Percentiles rank a stretch among this genome's conserved stretches.
Conservation (phyloP, 2,113 vertebrate species). For the Eulacestoma nigropectus region DNA sequence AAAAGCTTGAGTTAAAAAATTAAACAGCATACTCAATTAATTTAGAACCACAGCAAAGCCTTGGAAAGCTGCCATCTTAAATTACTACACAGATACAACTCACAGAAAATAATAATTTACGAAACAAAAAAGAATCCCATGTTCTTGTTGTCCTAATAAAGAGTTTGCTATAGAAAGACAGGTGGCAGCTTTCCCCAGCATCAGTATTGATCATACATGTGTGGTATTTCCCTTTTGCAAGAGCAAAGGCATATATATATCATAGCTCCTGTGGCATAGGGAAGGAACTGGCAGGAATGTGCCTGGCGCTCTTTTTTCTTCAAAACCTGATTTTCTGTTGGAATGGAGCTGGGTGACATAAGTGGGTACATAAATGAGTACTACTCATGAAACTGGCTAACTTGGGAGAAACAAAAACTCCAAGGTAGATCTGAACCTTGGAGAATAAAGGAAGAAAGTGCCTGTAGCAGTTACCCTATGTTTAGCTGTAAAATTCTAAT, state of each 20-base stretch:
- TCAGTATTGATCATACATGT: not conserved
- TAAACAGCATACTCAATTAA: slow-evolving; percentile 29
- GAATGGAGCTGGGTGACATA: not conserved
- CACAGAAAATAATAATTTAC: not conserved
- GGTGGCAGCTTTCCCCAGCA: not conserved
- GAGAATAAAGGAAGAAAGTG: not conserved
- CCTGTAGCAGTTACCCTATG: not conserved
- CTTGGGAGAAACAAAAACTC: not conserved
- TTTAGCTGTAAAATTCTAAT: not conserved
- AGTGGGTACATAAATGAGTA: not conserved
- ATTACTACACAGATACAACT: not conserved
- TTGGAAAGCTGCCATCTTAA: slow-evolving; percentile 19
- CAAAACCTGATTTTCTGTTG: not conserved
- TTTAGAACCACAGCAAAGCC: slow-evolving; percentile 29
- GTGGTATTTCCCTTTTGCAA: not conserved
- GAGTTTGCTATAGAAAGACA: not conserved
- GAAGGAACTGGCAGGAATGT: not conserved
- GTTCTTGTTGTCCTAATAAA: not conserved
- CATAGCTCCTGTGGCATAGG: not conserved
- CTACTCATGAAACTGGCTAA: not conserved
- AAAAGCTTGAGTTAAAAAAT: slow-evolving; percentile 1
- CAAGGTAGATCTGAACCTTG: not conserved
- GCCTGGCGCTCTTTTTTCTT: not conserved
- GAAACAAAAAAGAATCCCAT: not conserved
- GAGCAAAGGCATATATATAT: not conserved